Conservation (phyloP, 2,113 vertebrate genomes). For the Regulus satrapa region DNA sequence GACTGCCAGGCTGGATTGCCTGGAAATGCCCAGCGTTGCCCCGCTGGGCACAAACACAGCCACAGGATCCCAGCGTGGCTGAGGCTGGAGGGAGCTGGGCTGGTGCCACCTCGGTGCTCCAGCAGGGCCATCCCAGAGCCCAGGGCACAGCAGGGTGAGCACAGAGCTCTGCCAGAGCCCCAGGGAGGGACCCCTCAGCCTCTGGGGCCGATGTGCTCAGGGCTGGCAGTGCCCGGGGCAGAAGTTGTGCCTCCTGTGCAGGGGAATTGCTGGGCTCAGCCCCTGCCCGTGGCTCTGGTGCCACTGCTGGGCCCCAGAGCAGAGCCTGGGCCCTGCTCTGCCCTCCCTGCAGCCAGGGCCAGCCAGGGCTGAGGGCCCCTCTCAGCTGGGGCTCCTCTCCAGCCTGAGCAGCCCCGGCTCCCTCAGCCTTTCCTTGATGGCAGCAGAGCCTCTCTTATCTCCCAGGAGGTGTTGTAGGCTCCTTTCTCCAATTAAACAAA, state of each 20-base stretch:
- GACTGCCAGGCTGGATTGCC: background rate
- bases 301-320: too few relatives aligned
- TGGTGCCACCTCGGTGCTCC: background rate
- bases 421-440: background rate
- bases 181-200: too few relatives aligned
- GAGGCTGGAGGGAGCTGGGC: background rate
- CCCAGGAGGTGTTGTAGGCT: too few relatives aligned
- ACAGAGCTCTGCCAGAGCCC: too few relatives aligned
- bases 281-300: too few relatives aligned
- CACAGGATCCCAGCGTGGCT: accelerated
- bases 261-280: too few relatives aligned
- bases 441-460: background rate
- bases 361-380: background rate
- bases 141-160: too few relatives aligned
- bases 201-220: too few relatives aligned
- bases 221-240: too few relatives aligned
- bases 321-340: too few relatives aligned
- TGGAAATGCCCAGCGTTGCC: background rate
- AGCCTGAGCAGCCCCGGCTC: background rate
- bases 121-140: background rate
- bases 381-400: background rate
- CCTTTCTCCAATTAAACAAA: background rate
- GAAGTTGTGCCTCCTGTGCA: too few relatives aligned
- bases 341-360: background rate
- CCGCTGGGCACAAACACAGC: background rate